Evolutionary conservation across 2,888 invertebrate species (phyloP).

Genomic region (Drosophila engyochracea): DNA sequence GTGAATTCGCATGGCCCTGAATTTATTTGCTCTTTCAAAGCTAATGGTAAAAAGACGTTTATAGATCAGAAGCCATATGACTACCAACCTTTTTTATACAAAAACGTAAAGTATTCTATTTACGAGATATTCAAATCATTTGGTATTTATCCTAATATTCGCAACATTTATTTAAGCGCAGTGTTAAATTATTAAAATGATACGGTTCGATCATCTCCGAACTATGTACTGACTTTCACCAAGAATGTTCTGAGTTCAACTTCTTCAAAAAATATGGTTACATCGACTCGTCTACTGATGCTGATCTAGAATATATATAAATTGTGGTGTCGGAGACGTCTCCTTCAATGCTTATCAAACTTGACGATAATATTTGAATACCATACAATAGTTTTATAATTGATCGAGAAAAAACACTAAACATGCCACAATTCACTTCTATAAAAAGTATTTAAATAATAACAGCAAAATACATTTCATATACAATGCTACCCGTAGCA

Average conservation of each 20-base stretch:
- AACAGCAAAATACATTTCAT: slow-evolving; percentile 21
- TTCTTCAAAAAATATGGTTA: neutral
- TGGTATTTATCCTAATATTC: slow-evolving; percentile 7
- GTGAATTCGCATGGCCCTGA: slow-evolving; percentile 42
- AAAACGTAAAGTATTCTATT: slow-evolving; percentile 12
- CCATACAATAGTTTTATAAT: neutral
- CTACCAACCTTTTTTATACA: slow-evolving; percentile 8
- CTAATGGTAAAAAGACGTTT: slow-evolving; percentile 12
- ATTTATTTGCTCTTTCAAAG: slow-evolving; percentile 19
- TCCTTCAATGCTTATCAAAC: neutral
- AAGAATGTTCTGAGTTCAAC: neutral
- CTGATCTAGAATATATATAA: neutral
- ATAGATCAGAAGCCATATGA: slow-evolving; percentile 12
- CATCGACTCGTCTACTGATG: neutral
- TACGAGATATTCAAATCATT: slow-evolving; percentile 20
- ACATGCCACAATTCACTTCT: slow-evolving; percentile 5
- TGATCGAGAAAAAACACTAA: slow-evolving; percentile 5
- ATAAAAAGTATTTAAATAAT: slow-evolving; percentile 7
- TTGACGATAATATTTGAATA: neutral
- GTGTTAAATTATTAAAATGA: slow-evolving; percentile 27
- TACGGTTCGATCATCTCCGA: neutral
- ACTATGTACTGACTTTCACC: neutral
- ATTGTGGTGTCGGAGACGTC: neutral
- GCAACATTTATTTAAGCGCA: slow-evolving; percentile 24
- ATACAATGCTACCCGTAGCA: slow-evolving; percentile 14